These are phyloP conservation scores for Chondrilla cf. caribensis DNA, from an alignment of 37 sponge, comb jelly and placozoan genomes.

Conservation along the genomic window DNA sequence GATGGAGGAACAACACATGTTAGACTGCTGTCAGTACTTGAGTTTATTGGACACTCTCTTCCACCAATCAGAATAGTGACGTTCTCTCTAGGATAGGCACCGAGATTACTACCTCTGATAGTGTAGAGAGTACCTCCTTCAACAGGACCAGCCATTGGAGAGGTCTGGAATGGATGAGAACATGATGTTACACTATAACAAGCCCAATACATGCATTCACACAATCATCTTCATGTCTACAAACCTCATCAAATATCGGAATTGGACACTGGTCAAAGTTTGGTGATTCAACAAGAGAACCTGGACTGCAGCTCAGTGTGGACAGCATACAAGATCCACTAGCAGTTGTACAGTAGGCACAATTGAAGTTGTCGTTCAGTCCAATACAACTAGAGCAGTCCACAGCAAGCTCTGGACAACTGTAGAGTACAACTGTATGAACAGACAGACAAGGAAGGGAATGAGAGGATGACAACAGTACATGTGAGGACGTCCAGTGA, in stretches of 20 bases:
- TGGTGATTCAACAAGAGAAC: not conserved
- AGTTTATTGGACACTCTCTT: constrained; percentile 32
- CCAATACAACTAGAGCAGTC: constrained; percentile 85
- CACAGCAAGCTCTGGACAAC: constrained; percentile 55
- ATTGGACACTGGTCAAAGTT: constrained; percentile 17
- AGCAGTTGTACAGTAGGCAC: constrained; percentile 44
- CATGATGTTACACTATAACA: no score
- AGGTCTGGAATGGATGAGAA: constrained; percentile 27
- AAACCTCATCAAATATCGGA: no score
- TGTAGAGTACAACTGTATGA: constrained; percentile 65
- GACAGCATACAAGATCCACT: not conserved
- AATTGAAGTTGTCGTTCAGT: constrained; percentile 34
- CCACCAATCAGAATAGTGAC: constrained; percentile 44
- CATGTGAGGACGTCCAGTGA: no score
- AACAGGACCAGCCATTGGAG: constrained; percentile 69
- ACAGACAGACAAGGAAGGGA: not conserved
- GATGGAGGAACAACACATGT: not conserved
- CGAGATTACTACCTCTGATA: constrained; percentile 74
- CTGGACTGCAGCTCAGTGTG: not conserved
- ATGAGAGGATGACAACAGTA: no score
- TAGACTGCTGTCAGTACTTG: not conserved
- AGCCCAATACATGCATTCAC: not conserved
- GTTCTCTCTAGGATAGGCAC: constrained; percentile 42
- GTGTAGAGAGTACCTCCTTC: constrained; percentile 75
- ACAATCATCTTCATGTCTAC: not conserved